These are phyloP conservation scores for Catotricha subobsoleta DNA, from an alignment of 2,888 invertebrate species.

Conservation along the genomic window DNA sequence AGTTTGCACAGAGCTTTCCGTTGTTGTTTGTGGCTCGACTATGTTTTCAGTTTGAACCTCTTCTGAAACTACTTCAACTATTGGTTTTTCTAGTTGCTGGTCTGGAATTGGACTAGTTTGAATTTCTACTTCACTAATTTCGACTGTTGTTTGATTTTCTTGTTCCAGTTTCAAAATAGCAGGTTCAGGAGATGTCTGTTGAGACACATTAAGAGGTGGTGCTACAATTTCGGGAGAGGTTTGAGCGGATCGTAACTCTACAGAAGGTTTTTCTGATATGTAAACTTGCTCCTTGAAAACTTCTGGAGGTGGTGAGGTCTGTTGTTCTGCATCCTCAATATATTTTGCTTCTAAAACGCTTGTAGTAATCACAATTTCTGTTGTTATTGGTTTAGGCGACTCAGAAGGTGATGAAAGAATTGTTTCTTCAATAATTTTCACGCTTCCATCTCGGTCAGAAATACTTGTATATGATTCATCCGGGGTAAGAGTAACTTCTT, in stretches of 20 bases:
- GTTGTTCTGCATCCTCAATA: conserved; percentile 26
- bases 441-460: conserved; percentile 39
- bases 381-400: conserved; percentile 36
- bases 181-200: conserved; percentile 22
- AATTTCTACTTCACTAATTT: conserved; percentile 21
- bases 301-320: conserved; percentile 33
- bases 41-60: conserved; percentile 25
- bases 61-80: background rate
- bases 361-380: conserved; percentile 31
- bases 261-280: conserved; percentile 18
- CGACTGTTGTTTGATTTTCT: conserved; percentile 24
- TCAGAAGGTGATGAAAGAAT: conserved; percentile 37
- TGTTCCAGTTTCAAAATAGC: conserved; percentile 14
- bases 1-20: conserved; percentile 7
- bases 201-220: conserved; percentile 17
- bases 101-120: conserved; percentile 16
- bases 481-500: conserved; percentile 34
- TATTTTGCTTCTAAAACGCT: conserved; percentile 26
- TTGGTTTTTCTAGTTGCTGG: conserved; percentile 20
- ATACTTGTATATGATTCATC: conserved; percentile 41
- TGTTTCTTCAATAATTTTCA: conserved; percentile 49
- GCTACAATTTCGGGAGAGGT: conserved; percentile 25
- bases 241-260: conserved; percentile 32
- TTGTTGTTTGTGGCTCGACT: background rate
- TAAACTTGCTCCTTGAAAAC: too few species aligned